Evolutionary conservation across 1,140 invertebrate genomes (phyloP), one percentile per base, ranked within the genome.

Genomic region (Bombus pyrosoma): DNA sequence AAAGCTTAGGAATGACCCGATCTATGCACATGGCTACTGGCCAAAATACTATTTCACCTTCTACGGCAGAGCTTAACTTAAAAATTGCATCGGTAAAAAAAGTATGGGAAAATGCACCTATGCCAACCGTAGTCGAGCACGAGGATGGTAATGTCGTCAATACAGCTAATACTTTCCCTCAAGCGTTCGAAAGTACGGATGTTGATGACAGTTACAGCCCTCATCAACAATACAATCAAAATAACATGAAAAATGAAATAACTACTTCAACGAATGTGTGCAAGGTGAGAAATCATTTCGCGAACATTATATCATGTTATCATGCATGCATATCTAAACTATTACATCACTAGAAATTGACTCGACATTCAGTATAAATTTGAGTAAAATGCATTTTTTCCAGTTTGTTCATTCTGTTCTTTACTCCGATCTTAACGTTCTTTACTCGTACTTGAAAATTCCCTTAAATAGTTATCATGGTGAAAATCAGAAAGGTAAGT

Each of bases 61-160:
- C 97, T 1, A 97, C 97, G 28, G 98, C 98, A 53, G 98, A 99
- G 93, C 96, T 99, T 22, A 98, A 98, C 95, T 96, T 98, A 94
- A 99, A 99, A 95, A 99, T 99, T 90, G 98, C 98, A 13, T 98
- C 98, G 78, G 98, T 99, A 9, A 99, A 99, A 94, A 99, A 98
- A 94, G 98, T 98, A 71, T 98, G 98, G 98, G 98, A 98, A 90
- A 97, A 96, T 81, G 96, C 96, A 66, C 96, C 96, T 12, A 96
- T 97, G 95, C 95, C 96, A 15, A 96, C 97, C 22, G 97, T 97
- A 0, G 96, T 97, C 74, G 97, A 98, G 81, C 97, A 97, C 88
- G 96, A 96, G 68, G 96, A 96, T 83, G 95, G 90, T 6, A 94
- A 89, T 74, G 95, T 84, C 9, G 90, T 95, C 43, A 95, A 93